Conservation (phyloP, 1,140 invertebrate species). For the Dysdera silvatica region DNA sequence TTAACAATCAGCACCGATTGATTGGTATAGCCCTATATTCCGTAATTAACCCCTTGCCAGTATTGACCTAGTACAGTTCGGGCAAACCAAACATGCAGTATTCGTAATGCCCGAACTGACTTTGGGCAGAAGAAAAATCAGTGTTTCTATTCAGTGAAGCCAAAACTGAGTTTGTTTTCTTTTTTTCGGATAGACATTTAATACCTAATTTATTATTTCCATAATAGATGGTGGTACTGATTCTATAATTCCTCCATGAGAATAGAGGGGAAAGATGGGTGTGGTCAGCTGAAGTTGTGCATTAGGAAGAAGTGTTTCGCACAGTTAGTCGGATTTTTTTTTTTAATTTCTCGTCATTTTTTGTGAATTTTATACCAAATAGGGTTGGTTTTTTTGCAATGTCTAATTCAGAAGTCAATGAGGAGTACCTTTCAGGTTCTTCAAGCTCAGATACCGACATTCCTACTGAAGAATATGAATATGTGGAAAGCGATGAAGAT, state of each 20-base stretch:
- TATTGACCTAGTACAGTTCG: not conserved
- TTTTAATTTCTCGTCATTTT: no score
- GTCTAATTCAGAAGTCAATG: not conserved
- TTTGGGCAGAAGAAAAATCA: not conserved
- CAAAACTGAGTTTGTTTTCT: not conserved
- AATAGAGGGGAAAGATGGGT: no score
- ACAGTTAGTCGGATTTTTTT: not conserved
- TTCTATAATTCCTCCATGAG: not conserved
- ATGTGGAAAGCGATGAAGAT: not conserved
- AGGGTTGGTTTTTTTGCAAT: not conserved
- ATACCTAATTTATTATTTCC: not conserved
- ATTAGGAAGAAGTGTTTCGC: no score
- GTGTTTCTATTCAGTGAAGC: not conserved
- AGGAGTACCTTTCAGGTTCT: no score
- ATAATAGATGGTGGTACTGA: not conserved
- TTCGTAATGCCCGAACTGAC: not conserved
- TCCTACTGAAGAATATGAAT: not conserved
- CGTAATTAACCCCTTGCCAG: not conserved
- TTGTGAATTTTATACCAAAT: not conserved
- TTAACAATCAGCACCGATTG: no score
- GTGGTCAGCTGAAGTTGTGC: no score
- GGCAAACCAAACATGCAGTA: not conserved
- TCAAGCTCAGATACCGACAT: not conserved
- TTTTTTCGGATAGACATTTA: no score
- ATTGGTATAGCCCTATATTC: no score